A percentile compares a stretch with the other conserved stretches of the same genome.
Evolutionary conservation across 2,888 invertebrate species (phyloP).

Genomic region (Trissoscelio sp.): DNA sequence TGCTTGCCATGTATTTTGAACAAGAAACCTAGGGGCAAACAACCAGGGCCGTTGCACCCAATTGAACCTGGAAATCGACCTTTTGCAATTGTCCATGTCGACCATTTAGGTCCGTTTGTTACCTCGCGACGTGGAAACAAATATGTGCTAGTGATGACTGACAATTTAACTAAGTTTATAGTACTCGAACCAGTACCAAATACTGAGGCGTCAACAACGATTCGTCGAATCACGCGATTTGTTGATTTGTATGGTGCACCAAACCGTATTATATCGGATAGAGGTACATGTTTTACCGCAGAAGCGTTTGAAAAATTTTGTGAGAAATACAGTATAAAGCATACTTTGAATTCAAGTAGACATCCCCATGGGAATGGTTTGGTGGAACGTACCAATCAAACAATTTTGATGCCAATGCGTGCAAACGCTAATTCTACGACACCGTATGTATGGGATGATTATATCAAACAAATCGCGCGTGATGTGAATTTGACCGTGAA

Average conservation of each 20-base stretch:
- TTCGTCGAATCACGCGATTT: neutral
- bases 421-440: neutral
- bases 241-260: neutral
- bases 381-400: slow-evolving; percentile 1
- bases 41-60: neutral
- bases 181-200: neutral
- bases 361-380: neutral
- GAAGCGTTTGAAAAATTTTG: neutral
- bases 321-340: neutral
- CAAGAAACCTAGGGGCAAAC: neutral
- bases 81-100: neutral
- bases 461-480: slow-evolving; percentile 1
- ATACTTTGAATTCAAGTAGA: neutral
- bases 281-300: neutral
- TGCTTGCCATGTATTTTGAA: slow-evolving; percentile 3
- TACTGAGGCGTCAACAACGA: neutral
- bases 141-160: neutral
- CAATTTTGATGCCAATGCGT: neutral
- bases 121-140: neutral
- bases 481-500: slow-evolving; percentile 3
- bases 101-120: slow-evolving; percentile 1
- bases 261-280: neutral
- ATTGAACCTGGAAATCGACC: neutral
- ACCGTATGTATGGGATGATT: neutral
- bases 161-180: neutral